These are phyloP conservation scores for Mesoclemmys tuberculata DNA, from an alignment of 2,113 vertebrate genomes.

Conservation along the genomic window DNA sequence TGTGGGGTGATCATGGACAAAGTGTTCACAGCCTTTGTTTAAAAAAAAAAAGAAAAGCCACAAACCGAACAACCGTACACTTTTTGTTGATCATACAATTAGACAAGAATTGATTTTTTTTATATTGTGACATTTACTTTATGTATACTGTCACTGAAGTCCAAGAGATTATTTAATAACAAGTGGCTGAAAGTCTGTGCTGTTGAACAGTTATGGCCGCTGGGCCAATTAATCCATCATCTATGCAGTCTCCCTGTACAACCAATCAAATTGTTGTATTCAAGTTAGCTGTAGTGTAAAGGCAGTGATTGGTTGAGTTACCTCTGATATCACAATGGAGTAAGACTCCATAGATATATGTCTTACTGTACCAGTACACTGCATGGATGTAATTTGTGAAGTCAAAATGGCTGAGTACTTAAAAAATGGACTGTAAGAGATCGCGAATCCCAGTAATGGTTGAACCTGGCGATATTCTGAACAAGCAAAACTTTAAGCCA, in stretches of 20 bases:
- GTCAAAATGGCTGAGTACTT: not conserved
- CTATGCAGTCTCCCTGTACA: not conserved
- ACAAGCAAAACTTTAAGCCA: not conserved
- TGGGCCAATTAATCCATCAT: not conserved
- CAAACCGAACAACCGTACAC: not conserved
- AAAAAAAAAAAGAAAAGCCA: not conserved
- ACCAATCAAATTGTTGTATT: not conserved
- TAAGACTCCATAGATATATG: not conserved
- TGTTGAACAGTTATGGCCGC: not conserved
- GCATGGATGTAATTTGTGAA: not conserved
- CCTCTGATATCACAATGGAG: not conserved
- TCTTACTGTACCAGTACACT: not conserved
- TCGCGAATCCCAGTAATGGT: not conserved
- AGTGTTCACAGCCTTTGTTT: not conserved
- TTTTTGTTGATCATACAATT: not conserved
- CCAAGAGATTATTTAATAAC: not conserved
- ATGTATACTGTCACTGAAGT: not conserved
- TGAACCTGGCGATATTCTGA: not conserved
- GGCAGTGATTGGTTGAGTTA: not conserved
- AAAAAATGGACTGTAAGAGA: not conserved
- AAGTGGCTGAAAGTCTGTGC: not conserved
- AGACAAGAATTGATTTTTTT: not conserved
- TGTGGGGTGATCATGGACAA: not conserved
- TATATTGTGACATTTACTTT: not conserved
- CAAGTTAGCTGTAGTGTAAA: not conserved